Evolutionary conservation across 2,888 invertebrate genomes (phyloP).

Genomic region (Hirtodrosophila confusa): DNA sequence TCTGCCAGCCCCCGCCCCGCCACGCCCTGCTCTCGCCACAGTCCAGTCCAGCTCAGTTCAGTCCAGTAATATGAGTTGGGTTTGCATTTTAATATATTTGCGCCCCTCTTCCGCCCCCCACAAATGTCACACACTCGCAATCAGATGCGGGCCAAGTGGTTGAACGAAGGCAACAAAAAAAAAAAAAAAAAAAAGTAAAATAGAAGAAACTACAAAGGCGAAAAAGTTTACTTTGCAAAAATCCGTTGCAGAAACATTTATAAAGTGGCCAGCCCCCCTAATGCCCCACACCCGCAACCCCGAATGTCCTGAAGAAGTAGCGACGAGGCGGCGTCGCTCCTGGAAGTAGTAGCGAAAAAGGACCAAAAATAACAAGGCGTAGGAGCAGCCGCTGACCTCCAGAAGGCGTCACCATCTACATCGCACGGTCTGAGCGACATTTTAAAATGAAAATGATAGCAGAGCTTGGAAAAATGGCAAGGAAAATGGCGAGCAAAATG

Average conservation of each 20-base stretch:
- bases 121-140: constrained; percentile 72
- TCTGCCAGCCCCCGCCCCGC: neutral
- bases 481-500: constrained; percentile 25
- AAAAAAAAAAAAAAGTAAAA: constrained; percentile 1
- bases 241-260: constrained; percentile 79
- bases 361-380: constrained; percentile 44
- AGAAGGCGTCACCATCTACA: constrained; percentile 55
- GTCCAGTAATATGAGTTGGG: constrained; percentile 76
- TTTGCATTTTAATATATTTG: constrained; percentile 80
- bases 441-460: constrained; percentile 80
- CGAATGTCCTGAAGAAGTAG: constrained; percentile 39
- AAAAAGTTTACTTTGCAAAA: constrained; percentile 79
- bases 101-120: constrained; percentile 31
- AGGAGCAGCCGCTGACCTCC: constrained; percentile 59
- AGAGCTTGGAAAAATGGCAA: constrained; percentile 26
- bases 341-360: constrained; percentile 33
- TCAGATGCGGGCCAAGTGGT: constrained; percentile 74
- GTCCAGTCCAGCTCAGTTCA: constrained; percentile 12
- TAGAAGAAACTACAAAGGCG: constrained; percentile 65
- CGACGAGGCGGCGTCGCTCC: constrained; percentile 20
- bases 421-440: constrained; percentile 58
- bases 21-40: neutral
- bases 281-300: too few relatives aligned
- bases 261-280: constrained; percentile 67
- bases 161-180: constrained; percentile 14